Evolutionary conservation across 2,797 vertebrate species (phyloP).

Genomic region (Gobio occitaniae): DNA sequence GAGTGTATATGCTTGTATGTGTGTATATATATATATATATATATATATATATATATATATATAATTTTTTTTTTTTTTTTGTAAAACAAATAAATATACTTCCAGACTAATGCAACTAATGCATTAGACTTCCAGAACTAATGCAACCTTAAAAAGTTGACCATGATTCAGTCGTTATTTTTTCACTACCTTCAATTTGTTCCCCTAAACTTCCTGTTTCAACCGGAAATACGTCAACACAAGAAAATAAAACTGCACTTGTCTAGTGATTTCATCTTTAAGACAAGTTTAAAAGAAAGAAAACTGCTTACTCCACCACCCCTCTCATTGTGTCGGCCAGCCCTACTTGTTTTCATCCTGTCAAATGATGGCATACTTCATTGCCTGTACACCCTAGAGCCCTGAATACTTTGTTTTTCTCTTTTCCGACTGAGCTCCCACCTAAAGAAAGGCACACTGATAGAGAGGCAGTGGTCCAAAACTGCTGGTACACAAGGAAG

Average conservation of each 20-base stretch:
- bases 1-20: too few relatives aligned
- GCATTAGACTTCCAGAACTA: not conserved
- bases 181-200: not conserved
- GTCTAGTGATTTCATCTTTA: not conserved
- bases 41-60: too few relatives aligned
- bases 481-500: constrained; percentile 50
- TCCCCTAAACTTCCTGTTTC: not conserved
- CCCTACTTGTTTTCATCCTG: constrained; percentile 7
- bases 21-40: too few relatives aligned
- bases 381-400: constrained; percentile 36
- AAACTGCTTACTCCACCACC: not conserved
- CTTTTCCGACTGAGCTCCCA: constrained; percentile 42
- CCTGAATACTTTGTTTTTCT: constrained; percentile 51
- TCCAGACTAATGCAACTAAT: too few relatives aligned
- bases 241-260: not conserved
- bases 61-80: too few relatives aligned
- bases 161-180: not conserved
- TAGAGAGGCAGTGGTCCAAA: constrained; percentile 42
- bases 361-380: constrained; percentile 26
- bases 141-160: not conserved
- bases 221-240: not conserved
- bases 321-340: not conserved
- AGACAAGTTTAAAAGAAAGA: not conserved
- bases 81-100: too few relatives aligned
- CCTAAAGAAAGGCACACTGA: constrained; percentile 53